phyloP scores from a whole-genome alignment of 2,888 invertebrate species.

The Drosophila fulvimacula region DNA sequence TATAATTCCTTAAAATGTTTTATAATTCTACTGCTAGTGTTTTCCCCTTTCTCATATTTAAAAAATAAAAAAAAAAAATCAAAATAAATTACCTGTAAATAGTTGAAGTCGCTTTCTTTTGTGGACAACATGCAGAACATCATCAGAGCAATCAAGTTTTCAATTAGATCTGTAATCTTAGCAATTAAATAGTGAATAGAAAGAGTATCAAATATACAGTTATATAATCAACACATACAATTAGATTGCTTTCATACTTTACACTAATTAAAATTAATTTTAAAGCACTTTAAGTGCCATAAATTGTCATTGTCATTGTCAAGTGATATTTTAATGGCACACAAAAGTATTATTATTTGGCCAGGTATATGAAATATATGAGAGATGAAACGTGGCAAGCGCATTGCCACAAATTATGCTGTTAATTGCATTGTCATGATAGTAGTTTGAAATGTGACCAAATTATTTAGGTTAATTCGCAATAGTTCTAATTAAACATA shows the following conservation, averaged over 20 bases:
- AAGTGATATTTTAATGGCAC: too few species aligned
- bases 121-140: neutral
- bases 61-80: too few species aligned
- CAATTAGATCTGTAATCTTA: neutral
- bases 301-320: conserved; percentile 17
- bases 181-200: neutral
- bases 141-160: neutral
- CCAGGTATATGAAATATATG: too few species aligned
- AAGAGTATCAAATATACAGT: too few species aligned
- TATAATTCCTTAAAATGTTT: conserved; percentile 8
- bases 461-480: neutral
- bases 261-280: conserved; percentile 46
- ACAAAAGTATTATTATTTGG: conserved; percentile 14
- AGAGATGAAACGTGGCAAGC: too few species aligned
- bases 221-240: too few species aligned
- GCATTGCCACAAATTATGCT: neutral
- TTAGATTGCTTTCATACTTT: conserved; percentile 2
- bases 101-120: fast-evolving
- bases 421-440: neutral
- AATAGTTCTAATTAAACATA: neutral
- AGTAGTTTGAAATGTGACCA: neutral
- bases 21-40: too few species aligned
- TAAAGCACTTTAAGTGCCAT: conserved; percentile 22
- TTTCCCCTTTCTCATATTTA: too few species aligned
- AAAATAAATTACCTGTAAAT: neutral